phyloP scores from a whole-genome alignment of 2,888 invertebrate species.

The Oxyscelio sp. region DNA sequence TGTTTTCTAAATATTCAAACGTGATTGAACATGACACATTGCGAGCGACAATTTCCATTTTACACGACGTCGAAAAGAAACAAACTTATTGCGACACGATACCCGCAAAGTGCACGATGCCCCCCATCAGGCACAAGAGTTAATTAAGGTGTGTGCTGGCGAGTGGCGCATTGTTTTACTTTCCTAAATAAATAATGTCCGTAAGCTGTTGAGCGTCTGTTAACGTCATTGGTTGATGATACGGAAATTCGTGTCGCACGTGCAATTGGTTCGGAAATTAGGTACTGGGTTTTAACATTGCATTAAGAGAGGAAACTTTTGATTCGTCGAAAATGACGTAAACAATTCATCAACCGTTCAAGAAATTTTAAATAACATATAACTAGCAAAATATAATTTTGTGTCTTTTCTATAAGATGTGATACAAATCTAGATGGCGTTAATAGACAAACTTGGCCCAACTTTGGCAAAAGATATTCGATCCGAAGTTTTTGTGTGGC shows the following conservation, averaged over 20 bases:
- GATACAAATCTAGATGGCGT: constrained; percentile 5
- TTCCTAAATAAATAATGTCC: constrained; percentile 60
- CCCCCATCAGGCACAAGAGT: constrained; percentile 33
- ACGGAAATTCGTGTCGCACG: no score
- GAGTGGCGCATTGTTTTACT: constrained; percentile 51
- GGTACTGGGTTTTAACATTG: no score
- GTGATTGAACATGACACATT: constrained; percentile 62
- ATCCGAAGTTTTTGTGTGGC: constrained; percentile 21
- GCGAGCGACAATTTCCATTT: constrained; percentile 57
- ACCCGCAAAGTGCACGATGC: constrained; percentile 58
- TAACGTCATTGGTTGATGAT: constrained; percentile 38
- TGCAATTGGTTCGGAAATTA: no score
- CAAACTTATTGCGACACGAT: constrained; percentile 56
- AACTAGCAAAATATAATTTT: no score
- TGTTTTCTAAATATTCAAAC: constrained; percentile 52
- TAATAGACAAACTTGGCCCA: constrained; percentile 53
- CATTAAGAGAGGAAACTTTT: no score
- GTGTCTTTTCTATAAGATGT: no score
- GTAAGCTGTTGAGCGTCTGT: constrained; percentile 50
- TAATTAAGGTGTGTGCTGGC: constrained; percentile 64
- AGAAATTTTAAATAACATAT: no score
- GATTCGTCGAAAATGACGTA: not conserved
- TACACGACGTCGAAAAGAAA: constrained; percentile 56
- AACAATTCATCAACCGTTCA: no score
- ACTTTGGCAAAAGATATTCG: constrained; percentile 13